These are phyloP conservation scores for Cotesia chilonis DNA, from an alignment of 1,140 invertebrate species.

Conservation along the genomic window DNA sequence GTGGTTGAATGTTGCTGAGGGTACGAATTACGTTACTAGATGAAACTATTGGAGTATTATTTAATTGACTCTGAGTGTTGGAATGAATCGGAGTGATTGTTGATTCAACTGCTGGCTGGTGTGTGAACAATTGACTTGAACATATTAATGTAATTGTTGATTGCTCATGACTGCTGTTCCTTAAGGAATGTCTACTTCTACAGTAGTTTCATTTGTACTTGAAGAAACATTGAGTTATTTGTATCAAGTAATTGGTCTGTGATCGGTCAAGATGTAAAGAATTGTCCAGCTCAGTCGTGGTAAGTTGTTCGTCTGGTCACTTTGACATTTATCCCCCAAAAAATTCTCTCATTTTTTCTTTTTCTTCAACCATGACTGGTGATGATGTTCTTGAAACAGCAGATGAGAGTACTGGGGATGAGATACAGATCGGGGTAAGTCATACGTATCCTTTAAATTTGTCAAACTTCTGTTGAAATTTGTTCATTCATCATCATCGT, in stretches of 20 bases:
- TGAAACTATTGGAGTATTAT: no score
- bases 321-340: not conserved
- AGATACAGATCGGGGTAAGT: slow-evolving; percentile 6
- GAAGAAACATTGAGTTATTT: slow-evolving; percentile 1
- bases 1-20: no score
- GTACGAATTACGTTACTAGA: no score
- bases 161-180: no score
- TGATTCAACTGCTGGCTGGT: no score
- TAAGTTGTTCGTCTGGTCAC: not conserved
- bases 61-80: no score
- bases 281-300: not conserved
- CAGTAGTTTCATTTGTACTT: no score
- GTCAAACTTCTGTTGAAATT: slow-evolving; percentile 2
- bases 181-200: no score
- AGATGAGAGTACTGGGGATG: not conserved
- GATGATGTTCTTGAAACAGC: not conserved
- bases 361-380: not conserved
- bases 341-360: slow-evolving; percentile 9
- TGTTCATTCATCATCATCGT: not conserved
- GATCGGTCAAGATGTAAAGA: not conserved
- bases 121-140: no score
- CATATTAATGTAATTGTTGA: no score
- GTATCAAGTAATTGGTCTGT: not conserved
- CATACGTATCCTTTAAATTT: not conserved
- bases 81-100: no score